Percentiles rank a stretch among this genome's conserved stretches.
Conservation (phyloP, 2,797 vertebrate genomes). For the Scomberomorus guttatus region DNA sequence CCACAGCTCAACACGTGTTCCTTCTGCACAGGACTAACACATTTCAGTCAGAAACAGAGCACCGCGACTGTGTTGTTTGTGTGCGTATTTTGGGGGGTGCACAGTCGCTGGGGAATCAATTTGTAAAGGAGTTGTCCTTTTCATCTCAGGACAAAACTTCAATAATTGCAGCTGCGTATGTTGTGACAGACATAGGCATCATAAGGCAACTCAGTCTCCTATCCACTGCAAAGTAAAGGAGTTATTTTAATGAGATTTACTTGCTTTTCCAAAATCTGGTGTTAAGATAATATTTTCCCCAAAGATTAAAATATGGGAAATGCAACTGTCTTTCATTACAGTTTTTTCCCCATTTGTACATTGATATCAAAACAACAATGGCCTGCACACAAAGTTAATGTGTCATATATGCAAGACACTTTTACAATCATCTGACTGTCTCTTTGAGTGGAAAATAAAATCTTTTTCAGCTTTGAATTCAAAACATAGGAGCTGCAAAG, state of each 20-base stretch:
- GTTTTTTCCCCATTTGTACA: neutral
- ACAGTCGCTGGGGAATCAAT: conserved; percentile 36
- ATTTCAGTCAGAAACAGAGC: conserved; percentile 12
- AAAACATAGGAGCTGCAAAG: too few relatives aligned
- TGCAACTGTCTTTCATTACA: neutral
- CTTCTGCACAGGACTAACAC: conserved; percentile 8
- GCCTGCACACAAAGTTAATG: neutral
- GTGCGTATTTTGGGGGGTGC: conserved; percentile 9
- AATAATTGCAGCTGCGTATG: conserved; percentile 21
- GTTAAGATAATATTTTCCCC: neutral
- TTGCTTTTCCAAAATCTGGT: neutral
- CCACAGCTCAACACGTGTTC: conserved; percentile 26
- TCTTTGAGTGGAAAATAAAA: neutral
- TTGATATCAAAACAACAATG: neutral
- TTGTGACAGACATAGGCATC: conserved; percentile 32
- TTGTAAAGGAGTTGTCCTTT: conserved; percentile 42
- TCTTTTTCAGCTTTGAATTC: neutral
- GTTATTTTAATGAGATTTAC: conserved; percentile 28
- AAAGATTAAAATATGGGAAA: neutral
- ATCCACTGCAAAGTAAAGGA: conserved; percentile 14
- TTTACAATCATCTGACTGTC: neutral
- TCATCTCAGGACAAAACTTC: conserved; percentile 45
- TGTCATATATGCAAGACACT: too few relatives aligned
- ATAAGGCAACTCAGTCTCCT: conserved; percentile 13
- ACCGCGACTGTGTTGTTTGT: neutral